A percentile compares a stretch with the other conserved stretches of the same genome.
These are phyloP conservation scores for Syrrhaptes paradoxus DNA, from an alignment of 2,113 vertebrate species.

Conservation along the genomic window DNA sequence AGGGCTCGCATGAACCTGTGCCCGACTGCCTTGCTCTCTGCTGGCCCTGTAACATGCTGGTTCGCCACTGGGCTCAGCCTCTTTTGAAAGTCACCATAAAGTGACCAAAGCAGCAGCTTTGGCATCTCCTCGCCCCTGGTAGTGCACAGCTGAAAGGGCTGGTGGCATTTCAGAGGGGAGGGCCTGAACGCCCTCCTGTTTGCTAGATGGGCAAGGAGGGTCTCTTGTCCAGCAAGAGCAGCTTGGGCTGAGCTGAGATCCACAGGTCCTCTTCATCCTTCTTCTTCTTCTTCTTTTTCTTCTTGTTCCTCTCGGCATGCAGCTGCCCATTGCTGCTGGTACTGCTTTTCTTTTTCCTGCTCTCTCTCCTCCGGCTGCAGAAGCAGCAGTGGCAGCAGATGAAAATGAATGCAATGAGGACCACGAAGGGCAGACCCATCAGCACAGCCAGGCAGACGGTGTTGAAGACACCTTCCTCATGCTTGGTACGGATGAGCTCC, in stretches of 20 bases:
- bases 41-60: not conserved
- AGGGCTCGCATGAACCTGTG: not conserved
- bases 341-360: not conserved
- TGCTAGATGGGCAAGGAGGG: conserved; percentile 75
- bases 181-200: not conserved
- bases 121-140: not conserved
- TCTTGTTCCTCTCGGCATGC: conserved; percentile 73
- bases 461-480: conserved; percentile 88
- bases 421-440: conserved; percentile 82
- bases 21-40: not conserved
- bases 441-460: conserved; percentile 87
- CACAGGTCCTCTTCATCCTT: conserved; percentile 88
- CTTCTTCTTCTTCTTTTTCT: conserved; percentile 82
- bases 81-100: not conserved
- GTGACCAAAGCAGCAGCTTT: not conserved
- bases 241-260: conserved; percentile 90
- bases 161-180: not conserved
- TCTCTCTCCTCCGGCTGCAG: conserved; percentile 66
- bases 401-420: conserved; percentile 78
- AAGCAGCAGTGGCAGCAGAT: conserved; percentile 94
- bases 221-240: conserved; percentile 84
- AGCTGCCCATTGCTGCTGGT: conserved; percentile 16
- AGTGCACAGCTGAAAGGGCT: not conserved
- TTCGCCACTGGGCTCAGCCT: not conserved
- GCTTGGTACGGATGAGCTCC: conserved; percentile 81